phyloP scores from a whole-genome alignment of 1,140 invertebrate genomes.

The Drosophila sp. region DNA sequence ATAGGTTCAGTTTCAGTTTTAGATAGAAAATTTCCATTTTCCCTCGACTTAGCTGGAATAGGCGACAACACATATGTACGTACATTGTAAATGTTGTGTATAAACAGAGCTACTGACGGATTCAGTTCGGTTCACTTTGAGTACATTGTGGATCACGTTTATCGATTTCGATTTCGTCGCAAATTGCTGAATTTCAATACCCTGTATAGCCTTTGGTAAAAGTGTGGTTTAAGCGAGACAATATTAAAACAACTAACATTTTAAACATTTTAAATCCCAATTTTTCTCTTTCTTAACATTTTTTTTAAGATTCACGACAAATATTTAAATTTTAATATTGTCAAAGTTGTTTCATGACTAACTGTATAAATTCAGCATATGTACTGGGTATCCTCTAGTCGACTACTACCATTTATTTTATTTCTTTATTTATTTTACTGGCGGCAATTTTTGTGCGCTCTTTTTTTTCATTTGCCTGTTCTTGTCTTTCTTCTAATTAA shows the following conservation, averaged over 20 bases:
- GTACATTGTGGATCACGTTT: constrained; percentile 58
- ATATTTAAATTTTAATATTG: too few species aligned
- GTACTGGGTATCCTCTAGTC: neutral
- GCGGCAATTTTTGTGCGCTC: constrained; percentile 32
- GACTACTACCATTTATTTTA: neutral
- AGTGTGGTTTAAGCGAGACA: too few species aligned
- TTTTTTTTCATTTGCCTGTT: constrained; percentile 47
- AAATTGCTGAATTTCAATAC: constrained; percentile 32
- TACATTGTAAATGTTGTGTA: neutral
- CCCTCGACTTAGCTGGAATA: constrained; percentile 35
- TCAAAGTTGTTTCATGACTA: too few species aligned
- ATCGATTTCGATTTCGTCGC: constrained; percentile 62
- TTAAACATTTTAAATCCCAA: too few species aligned
- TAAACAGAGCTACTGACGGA: constrained; percentile 20
- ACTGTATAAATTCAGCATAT: too few species aligned
- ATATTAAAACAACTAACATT: too few species aligned
- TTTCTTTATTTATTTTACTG: constrained; percentile 49
- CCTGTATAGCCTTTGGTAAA: neutral
- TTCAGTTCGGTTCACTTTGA: constrained; percentile 10
- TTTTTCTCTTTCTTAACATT: too few species aligned
- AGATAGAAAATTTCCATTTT: constrained; percentile 50
- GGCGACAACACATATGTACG: neutral
- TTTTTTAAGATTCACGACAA: too few species aligned
- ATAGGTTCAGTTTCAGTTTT: constrained; percentile 27
- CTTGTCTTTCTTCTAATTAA: constrained; percentile 66